Evolutionary conservation across 2,888 invertebrate species (phyloP).

Genomic region (Trichogramma evanescens): DNA sequence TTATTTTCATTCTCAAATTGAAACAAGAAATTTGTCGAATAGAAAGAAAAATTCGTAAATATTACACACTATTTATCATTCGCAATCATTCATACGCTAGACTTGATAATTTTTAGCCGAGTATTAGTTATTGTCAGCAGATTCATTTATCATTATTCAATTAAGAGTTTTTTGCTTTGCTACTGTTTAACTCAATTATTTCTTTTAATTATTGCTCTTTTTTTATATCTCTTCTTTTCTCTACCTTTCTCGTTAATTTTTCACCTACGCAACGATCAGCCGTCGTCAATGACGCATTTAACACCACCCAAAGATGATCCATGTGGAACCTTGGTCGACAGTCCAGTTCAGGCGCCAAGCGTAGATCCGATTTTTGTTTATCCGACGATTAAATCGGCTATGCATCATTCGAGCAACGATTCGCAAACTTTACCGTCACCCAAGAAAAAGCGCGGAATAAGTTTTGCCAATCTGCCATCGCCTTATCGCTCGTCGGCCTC

Average conservation of each 20-base stretch:
- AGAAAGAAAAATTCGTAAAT: no score
- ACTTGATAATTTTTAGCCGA: no score
- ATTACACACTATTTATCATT: no score
- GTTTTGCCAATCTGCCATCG: conserved; percentile 35
- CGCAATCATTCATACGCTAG: no score
- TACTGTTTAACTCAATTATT: no score
- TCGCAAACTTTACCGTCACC: conserved; percentile 29
- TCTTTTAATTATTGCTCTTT: no score
- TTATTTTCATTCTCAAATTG: no score
- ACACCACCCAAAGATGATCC: conserved; percentile 1
- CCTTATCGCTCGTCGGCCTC: conserved; percentile 18
- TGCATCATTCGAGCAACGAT: conserved; percentile 25
- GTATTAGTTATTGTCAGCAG: no score
- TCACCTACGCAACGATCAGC: no score
- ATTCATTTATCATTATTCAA: no score
- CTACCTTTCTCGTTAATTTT: neutral
- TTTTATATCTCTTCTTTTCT: neutral
- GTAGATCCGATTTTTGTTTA: neutral
- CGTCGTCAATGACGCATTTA: neutral
- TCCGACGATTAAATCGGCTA: conserved; percentile 8
- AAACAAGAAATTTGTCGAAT: no score
- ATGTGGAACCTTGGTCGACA: conserved; percentile 39
- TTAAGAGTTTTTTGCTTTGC: no score
- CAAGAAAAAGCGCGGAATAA: conserved; percentile 36
- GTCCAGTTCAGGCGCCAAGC: conserved; percentile 26